These are phyloP conservation scores for Coilia nasus DNA, from an alignment of 2,797 vertebrate genomes.

Conservation along the genomic window DNA sequence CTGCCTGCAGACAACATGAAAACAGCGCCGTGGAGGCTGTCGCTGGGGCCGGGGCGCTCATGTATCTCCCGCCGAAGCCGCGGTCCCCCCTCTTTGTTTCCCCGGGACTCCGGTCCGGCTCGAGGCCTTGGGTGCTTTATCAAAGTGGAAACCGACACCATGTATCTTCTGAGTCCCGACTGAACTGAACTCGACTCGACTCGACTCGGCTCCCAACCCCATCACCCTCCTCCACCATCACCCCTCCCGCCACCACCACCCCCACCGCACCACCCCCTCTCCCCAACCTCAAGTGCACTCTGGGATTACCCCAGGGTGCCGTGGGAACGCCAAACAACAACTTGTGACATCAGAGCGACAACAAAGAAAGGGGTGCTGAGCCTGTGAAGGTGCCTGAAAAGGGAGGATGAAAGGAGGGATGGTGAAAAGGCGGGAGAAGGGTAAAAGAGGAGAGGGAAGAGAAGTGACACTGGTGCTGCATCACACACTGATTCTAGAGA, in stretches of 20 bases:
- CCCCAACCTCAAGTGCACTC: constrained; percentile 5
- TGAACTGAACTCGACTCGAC: background rate
- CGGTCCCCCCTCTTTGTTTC: background rate
- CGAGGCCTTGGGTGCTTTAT: background rate
- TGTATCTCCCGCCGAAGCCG: background rate
- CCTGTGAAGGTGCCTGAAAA: background rate
- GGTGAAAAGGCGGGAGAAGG: background rate
- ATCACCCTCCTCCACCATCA: too few species aligned
- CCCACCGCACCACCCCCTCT: background rate
- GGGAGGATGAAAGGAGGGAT: too few species aligned
- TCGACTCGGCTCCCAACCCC: background rate
- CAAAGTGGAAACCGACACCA: constrained; percentile 15
- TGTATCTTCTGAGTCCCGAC: background rate
- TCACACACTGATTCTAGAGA: too few species aligned
- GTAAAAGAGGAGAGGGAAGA: background rate
- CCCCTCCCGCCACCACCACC: background rate
- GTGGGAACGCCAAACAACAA: constrained; percentile 19
- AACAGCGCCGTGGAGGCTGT: background rate
- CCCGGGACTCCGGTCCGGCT: background rate
- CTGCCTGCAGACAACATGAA: background rate
- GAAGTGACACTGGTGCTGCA: background rate
- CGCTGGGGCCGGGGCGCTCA: background rate
- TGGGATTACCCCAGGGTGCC: constrained; percentile 23
- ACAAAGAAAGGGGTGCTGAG: constrained; percentile 4
- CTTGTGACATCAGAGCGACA: background rate